These are phyloP conservation scores for Corythaixoides concolor DNA, from an alignment of 2,113 vertebrate genomes.

Conservation along the genomic window DNA sequence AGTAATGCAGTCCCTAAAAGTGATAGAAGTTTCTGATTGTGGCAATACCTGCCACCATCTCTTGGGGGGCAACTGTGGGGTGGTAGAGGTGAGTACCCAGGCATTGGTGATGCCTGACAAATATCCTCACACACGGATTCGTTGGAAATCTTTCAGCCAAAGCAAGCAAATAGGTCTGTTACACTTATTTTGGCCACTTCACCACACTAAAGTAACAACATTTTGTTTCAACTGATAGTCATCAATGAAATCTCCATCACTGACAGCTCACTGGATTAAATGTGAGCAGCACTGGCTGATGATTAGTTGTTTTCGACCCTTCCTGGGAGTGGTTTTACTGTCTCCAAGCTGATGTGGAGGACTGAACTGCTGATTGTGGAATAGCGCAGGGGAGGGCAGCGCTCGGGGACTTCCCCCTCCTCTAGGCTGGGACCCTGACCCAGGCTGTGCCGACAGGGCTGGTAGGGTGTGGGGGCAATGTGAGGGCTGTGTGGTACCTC, in stretches of 20 bases:
- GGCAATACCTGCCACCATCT: background rate
- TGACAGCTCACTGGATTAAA: background rate
- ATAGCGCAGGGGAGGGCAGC: background rate
- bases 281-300: background rate
- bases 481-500: background rate
- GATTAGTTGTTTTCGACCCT: background rate
- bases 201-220: background rate
- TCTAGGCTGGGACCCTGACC: background rate
- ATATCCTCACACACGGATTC: background rate
- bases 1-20: background rate
- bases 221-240: background rate
- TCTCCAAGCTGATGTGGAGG: background rate
- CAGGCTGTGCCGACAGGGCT: accelerated
- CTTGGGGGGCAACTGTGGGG: background rate
- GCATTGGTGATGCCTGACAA: background rate
- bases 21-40: background rate
- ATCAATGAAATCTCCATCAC: background rate
- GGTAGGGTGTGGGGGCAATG: background rate
- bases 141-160: background rate
- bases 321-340: background rate
- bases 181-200: background rate
- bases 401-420: background rate
- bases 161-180: background rate
- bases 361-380: background rate
- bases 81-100: background rate